Conservation (phyloP, 2,888 invertebrate genomes). For the Caenorhabditis plicata region DNA sequence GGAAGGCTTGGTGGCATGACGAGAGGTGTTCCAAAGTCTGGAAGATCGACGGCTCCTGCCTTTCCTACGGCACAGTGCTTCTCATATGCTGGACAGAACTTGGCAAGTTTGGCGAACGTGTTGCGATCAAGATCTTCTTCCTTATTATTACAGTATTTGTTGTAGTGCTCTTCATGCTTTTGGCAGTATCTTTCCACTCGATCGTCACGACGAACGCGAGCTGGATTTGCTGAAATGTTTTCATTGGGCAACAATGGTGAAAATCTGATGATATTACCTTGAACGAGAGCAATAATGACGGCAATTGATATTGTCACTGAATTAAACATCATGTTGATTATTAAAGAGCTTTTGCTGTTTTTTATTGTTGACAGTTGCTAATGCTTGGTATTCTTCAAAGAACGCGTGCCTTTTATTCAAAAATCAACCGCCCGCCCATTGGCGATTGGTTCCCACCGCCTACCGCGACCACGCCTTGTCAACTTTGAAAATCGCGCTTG, state of each 20-base stretch:
- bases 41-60: conserved; percentile 26
- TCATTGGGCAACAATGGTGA: neutral
- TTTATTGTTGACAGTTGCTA: no score
- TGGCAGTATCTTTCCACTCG: conserved; percentile 45
- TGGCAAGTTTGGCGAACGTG: conserved; percentile 45
- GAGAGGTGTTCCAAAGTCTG: conserved; percentile 31
- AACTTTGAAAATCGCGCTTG: conserved; percentile 13
- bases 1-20: conserved; percentile 57
- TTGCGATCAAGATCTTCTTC: conserved; percentile 32
- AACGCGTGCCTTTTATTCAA: no score
- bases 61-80: conserved; percentile 48
- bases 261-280: no score
- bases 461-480: conserved; percentile 10
- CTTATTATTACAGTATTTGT: conserved; percentile 44
- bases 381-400: no score
- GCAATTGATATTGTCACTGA: no score
- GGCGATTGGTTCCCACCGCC: no score
- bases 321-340: no score
- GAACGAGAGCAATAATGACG: conserved; percentile 26
- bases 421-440: no score
- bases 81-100: conserved; percentile 58
- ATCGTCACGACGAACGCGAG: conserved; percentile 33
- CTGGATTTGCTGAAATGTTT: conserved; percentile 36
- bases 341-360: no score
- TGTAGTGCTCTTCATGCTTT: conserved; percentile 47